Percentiles rank a stretch among this genome's conserved stretches.
Conservation (phyloP, 2,113 vertebrate genomes). For the Pollimyrus isidori region DNA sequence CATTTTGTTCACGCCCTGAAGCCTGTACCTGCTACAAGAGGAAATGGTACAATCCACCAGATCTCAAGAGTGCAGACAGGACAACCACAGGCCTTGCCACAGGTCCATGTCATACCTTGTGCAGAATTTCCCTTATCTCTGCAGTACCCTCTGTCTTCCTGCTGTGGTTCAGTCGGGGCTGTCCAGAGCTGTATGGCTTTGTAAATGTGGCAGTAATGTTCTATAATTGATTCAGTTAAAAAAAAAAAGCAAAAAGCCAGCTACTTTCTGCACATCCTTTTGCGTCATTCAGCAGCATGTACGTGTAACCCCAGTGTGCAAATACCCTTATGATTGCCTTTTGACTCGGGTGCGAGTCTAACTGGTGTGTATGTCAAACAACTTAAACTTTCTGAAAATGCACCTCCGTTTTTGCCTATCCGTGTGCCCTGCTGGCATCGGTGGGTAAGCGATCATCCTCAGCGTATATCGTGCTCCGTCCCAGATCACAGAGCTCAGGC, state of each 20-base stretch:
- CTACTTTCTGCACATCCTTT: slow-evolving; percentile 38
- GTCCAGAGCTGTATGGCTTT: slow-evolving; percentile 28
- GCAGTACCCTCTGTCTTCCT: slow-evolving; percentile 56
- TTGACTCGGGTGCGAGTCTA: neutral
- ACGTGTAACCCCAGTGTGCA: neutral
- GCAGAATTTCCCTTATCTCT: slow-evolving; percentile 65
- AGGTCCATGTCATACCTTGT: slow-evolving; percentile 47
- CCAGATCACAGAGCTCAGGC: slow-evolving; percentile 85
- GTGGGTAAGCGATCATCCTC: neutral
- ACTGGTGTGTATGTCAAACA: neutral
- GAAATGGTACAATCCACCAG: slow-evolving; percentile 48
- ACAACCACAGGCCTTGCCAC: slow-evolving; percentile 37
- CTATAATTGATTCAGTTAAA: slow-evolving; percentile 13
- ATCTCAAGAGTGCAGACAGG: slow-evolving; percentile 37
- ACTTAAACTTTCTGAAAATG: neutral
- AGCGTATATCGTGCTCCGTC: neutral
- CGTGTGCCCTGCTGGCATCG: neutral
- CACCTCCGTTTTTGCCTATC: neutral
- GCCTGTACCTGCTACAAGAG: slow-evolving; percentile 23
- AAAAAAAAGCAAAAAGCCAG: neutral
- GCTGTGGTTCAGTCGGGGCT: slow-evolving; percentile 54
- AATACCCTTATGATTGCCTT: neutral
- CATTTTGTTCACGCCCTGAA: neutral
- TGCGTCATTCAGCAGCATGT: slow-evolving; percentile 44
- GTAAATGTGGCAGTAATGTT: neutral